Evolutionary conservation across 1,140 invertebrate genomes (phyloP).

Genomic region (Tyrophagus putrescentiae): DNA sequence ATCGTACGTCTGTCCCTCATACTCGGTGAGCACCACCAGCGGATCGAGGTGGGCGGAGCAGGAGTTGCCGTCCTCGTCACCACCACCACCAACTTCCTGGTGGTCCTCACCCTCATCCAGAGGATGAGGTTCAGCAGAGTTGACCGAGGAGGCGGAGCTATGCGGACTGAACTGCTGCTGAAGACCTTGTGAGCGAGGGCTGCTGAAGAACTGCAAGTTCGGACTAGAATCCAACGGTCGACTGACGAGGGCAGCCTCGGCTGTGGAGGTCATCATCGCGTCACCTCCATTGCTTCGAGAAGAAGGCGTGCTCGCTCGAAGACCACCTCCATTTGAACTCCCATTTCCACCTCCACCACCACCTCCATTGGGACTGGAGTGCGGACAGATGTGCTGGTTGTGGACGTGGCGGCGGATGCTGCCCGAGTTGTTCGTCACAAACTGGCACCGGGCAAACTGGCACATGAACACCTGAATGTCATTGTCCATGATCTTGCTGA

Average conservation of each 20-base stretch:
- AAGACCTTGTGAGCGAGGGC: not conserved
- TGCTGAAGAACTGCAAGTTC: not conserved
- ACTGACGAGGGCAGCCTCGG: not conserved
- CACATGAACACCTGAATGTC: constrained; percentile 14
- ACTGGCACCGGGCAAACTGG: not conserved
- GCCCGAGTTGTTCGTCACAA: constrained; percentile 18
- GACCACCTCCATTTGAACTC: no score
- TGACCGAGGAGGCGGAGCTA: not conserved
- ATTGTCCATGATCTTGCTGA: not conserved
- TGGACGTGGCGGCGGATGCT: constrained; percentile 15
- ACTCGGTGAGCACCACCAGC: not conserved
- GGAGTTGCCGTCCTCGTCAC: no score
- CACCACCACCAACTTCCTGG: no score
- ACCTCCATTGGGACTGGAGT: constrained; percentile 2
- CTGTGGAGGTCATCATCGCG: not conserved
- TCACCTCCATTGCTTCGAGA: no score
- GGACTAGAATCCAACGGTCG: not conserved
- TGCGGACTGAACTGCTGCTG: not conserved
- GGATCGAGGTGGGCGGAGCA: not conserved
- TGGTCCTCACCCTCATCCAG: no score
- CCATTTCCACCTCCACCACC: no score
- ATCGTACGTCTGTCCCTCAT: constrained; percentile 2
- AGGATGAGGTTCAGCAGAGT: no score
- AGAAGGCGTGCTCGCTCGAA: no score
- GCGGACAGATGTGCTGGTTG: constrained; percentile 18